These are phyloP conservation scores for Callospermophilus lateralis DNA, from an alignment of 2,113 vertebrate genomes.

Conservation along the genomic window DNA sequence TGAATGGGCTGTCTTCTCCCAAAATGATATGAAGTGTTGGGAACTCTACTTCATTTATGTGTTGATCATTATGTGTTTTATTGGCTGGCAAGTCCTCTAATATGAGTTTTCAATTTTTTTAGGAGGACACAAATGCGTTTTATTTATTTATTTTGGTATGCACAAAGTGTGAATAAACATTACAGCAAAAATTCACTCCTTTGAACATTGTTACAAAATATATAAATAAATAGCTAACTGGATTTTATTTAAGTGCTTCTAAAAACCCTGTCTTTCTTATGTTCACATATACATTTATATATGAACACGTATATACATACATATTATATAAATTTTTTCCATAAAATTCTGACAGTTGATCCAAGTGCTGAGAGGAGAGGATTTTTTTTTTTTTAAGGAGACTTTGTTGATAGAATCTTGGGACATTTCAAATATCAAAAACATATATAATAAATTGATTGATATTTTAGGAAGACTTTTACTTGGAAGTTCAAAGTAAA, in stretches of 20 bases:
- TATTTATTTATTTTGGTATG: neutral
- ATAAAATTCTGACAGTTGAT: neutral
- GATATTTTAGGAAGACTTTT: slow-evolving; percentile 3
- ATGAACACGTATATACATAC: neutral
- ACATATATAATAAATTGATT: neutral
- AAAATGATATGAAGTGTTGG: too few species aligned
- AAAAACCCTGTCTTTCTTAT: neutral
- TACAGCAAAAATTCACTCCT: slow-evolving; percentile 4
- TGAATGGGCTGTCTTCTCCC: neutral
- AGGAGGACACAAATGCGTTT: neutral
- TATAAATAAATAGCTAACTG: neutral
- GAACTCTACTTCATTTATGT: too few species aligned
- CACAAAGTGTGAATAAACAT: neutral
- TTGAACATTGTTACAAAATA: neutral
- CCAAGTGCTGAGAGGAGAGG: neutral
- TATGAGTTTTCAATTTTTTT: neutral
- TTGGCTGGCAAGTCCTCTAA: neutral
- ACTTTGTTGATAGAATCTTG: neutral
- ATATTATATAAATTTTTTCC: neutral
- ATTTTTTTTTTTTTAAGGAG: neutral
- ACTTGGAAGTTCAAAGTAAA: neutral
- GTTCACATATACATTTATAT: neutral
- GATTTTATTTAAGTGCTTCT: neutral
- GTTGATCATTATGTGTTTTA: neutral
- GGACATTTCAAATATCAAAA: neutral